Base-by-base conservation (phyloP, 2,797 vertebrate genomes). In the Erethizon dorsatum region DNA sequence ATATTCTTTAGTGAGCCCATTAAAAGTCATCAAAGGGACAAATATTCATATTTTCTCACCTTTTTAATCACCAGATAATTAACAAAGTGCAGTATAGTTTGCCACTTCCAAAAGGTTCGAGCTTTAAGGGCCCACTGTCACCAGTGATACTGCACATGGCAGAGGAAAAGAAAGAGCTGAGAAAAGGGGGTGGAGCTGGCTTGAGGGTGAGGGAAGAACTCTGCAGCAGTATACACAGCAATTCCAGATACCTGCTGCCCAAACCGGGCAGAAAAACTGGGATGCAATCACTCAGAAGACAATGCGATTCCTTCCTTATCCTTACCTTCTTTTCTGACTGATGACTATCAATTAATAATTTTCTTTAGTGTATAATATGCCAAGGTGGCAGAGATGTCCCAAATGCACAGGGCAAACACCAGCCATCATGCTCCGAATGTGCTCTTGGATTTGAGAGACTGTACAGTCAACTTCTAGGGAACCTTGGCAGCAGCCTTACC, bases 1-100 rank as follows among this genome's bases (percentile, higher is more conserved):
- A 52, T 69, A 85, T 59, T 88, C 31, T 83, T 95, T 96, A 86
- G 78, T 94, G 41, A 93, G 71, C 2, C 15, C 17, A 88, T 37
- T 28, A 59, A 1, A 97, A 96, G 24, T 33, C n/a, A 87, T 47
- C 31, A 67, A 92, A 75, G 37, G 13, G 47, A 83, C 22, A 71
- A 75, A 54, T 50, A 28, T 59, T 90, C 45, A 47, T 52, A 37
- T 67, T 75, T 87, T 22, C 6, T 33, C 47, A 57, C 65, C 1
- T 41, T 6, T 47, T 71, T 73, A 54, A 45, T 88, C 17, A 84
- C 18, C 41, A 84, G 11, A n/a, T 24, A 26, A 86, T 8, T 45
- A 83, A 50, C 33, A 79, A 59, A 69, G 18, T 52, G 13, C 28
- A 31, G 9, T 52, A 59, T 0, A 26, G n/a, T 57, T 31, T 61